These are phyloP conservation scores for Catamblyrhynchus diadema DNA, from an alignment of 2,797 vertebrate species.

Conservation along the genomic window DNA sequence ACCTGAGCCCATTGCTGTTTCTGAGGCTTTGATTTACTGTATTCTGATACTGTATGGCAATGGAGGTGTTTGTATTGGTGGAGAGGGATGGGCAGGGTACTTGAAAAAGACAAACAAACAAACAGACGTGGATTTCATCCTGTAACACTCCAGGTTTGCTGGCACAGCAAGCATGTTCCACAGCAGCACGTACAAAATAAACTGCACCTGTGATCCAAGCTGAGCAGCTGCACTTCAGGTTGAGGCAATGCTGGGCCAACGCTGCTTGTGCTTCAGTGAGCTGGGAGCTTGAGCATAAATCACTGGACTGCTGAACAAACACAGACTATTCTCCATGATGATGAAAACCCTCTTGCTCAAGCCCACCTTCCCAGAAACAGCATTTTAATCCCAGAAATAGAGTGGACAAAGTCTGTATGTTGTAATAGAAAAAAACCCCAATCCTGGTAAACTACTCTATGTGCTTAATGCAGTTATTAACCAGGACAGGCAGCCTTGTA, in stretches of 20 bases:
- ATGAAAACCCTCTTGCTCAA: not conserved
- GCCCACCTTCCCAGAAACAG: rapidly evolving
- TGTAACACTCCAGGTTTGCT: not conserved
- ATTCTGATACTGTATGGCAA: not conserved
- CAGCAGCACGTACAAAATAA: not conserved
- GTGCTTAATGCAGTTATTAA: not conserved
- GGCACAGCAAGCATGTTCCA: not conserved
- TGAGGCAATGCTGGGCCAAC: not conserved
- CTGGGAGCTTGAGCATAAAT: not conserved
- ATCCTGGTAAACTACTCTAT: not conserved
- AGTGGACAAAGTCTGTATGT: not conserved
- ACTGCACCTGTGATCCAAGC: not conserved
- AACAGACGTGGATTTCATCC: not conserved
- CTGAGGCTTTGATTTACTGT: not conserved
- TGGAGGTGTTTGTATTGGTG: not conserved
- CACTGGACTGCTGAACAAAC: not conserved
- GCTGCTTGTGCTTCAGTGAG: not conserved
- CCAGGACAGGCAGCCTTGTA: not conserved
- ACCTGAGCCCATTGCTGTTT: not conserved
- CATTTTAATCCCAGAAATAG: not conserved
- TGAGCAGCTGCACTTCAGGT: not conserved
- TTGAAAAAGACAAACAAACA: not conserved
- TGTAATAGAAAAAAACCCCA: not conserved
- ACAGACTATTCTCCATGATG: not conserved
- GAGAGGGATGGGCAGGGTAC: not conserved